Evolutionary conservation across 2,888 invertebrate genomes (phyloP), one percentile per base, ranked within the genome.

Genomic region (Tetheella fluctuosa): DNA sequence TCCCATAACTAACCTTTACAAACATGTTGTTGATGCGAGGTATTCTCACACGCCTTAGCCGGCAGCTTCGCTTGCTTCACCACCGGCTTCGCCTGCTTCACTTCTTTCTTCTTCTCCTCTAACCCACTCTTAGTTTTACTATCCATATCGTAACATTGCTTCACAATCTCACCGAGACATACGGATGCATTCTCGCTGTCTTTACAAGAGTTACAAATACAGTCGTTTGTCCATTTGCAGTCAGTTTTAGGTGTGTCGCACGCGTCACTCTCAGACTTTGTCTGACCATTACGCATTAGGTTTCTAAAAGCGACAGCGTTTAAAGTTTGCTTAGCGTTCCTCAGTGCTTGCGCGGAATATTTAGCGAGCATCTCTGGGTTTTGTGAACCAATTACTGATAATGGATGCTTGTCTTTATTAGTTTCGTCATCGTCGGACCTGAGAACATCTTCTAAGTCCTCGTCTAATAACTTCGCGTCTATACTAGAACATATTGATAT

Each of bases 211-310:
- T 69, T 79, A 34, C 92, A 92, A 0, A 81, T 73, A 56, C 92
- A 92, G 17, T 93, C 92, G 3, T 83, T 91, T 0, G 93, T 92
- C 85, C 89, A 91, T 54, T 92, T 91, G 63, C 92, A 93, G 7
- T 89, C 90, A 0, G 74, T 85, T 52, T 86, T 88, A 0, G 90
- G 90, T 0, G 87, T 89, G 48, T 90, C 91, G n/a, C 90, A 91
- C 0, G 84, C 83, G 1, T 92, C 92, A 1, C 85, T 85, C 2
- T 91, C 91, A 0, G 88, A 88, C 17, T 91, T 91, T 0, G 83
- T 85, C 13, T 89, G 89, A 0, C 88, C 89, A 8, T 86, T 90
- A 0, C 85, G 67, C 13, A 83, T 79, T 60, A 90, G 84, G 15
- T 88, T 89, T 0, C 86, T 81, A 58, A 92, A 91, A 0, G 91